Conservation (phyloP, 2,113 vertebrate genomes). For the Solea solea region DNA sequence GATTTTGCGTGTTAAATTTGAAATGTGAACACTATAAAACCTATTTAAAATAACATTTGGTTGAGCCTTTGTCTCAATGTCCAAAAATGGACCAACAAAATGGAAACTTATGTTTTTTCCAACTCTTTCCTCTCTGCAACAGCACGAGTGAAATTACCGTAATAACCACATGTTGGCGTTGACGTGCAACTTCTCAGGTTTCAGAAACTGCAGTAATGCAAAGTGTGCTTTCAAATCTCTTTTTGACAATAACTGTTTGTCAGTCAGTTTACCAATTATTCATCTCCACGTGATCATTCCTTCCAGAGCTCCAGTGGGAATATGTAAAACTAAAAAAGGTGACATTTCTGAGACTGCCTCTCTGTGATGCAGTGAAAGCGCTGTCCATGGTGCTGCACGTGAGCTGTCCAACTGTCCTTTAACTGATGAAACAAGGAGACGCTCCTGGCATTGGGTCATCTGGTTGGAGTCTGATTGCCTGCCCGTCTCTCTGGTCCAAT, state of each 20-base stretch:
- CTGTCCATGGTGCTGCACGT: neutral
- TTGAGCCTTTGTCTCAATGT: no score
- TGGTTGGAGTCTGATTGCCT: constrained; percentile 54
- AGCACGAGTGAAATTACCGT: no score
- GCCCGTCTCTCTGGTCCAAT: constrained; percentile 42
- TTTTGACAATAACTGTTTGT: neutral
- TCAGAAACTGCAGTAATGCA: no score
- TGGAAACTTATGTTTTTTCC: no score
- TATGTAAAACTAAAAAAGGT: neutral
- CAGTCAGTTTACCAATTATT: neutral
- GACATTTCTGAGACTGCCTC: neutral
- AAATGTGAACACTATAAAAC: no score
- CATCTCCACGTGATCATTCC: neutral
- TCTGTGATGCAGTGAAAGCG: neutral
- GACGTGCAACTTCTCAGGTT: no score
- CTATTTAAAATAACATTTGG: no score
- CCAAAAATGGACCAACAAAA: no score
- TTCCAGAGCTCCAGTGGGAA: neutral
- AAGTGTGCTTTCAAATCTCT: no score
- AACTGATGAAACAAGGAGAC: constrained; percentile 42
- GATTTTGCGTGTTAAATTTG: no score
- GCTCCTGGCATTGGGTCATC: constrained; percentile 27
- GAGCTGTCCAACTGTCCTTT: constrained; percentile 36
- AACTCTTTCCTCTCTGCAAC: no score
- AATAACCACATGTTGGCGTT: no score